phyloP scores from a whole-genome alignment of 2,797 vertebrate genomes.

The Mallotus villosus region DNA sequence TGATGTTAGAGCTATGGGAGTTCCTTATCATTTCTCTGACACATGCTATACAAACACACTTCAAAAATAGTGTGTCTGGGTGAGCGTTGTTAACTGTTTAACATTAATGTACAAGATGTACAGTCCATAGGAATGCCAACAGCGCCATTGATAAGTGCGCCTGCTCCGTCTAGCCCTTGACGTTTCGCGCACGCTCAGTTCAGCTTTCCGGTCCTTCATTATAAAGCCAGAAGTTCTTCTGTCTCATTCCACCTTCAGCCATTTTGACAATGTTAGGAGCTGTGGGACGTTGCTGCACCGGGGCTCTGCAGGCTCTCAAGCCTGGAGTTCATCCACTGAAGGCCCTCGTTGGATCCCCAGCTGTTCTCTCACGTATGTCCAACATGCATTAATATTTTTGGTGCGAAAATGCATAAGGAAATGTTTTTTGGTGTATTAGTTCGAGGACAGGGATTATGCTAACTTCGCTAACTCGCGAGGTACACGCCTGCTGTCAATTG shows the following conservation, averaged over 20 bases:
- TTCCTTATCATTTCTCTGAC: neutral
- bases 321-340: conserved; percentile 69
- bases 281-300: conserved; percentile 64
- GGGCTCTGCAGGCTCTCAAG: conserved; percentile 60
- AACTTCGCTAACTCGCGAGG: conserved; percentile 50
- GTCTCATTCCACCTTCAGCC: conserved; percentile 75
- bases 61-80: too few species aligned
- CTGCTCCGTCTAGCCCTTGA: neutral
- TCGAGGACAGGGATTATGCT: conserved; percentile 26
- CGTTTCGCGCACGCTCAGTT: conserved; percentile 65
- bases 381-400: neutral
- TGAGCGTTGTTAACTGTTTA: neutral
- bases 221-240: conserved; percentile 59
- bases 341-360: conserved; percentile 72
- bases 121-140: conserved; percentile 50
- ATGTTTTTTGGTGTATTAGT: neutral
- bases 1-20: neutral
- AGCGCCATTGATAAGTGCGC: conserved; percentile 48
- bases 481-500: conserved; percentile 35
- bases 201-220: conserved; percentile 28
- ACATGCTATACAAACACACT: neutral
- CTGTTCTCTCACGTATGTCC: conserved; percentile 76
- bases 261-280: conserved; percentile 66
- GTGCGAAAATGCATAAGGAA: neutral
- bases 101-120: conserved; percentile 15